These are phyloP conservation scores for Meriones psammophilus DNA, from an alignment of 2,797 vertebrate genomes.

Conservation along the genomic window DNA sequence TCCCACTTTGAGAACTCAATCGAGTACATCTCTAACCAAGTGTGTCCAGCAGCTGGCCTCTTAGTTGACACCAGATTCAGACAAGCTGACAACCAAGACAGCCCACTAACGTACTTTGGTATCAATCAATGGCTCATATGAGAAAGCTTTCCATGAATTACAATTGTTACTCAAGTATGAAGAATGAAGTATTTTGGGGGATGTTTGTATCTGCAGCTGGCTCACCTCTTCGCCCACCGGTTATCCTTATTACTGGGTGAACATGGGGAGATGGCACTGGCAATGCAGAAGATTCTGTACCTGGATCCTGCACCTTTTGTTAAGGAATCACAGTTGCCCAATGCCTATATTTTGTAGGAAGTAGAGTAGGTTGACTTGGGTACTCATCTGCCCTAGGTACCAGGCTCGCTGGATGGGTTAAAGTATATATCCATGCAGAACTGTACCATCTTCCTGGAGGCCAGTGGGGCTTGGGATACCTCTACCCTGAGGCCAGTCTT, in stretches of 20 bases:
- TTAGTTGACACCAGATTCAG: neutral
- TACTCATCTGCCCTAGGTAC: neutral
- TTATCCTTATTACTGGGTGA: neutral
- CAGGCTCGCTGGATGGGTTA: neutral
- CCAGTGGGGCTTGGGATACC: fast-evolving
- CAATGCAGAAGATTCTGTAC: neutral
- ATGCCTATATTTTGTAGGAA: neutral
- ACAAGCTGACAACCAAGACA: neutral
- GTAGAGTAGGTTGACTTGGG: fast-evolving
- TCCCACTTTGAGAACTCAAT: neutral
- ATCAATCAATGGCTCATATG: neutral
- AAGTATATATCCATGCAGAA: neutral
- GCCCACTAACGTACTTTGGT: neutral
- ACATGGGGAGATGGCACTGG: neutral
- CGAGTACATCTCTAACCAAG: neutral
- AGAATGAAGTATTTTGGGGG: neutral
- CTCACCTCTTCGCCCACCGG: neutral
- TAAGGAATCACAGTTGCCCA: neutral
- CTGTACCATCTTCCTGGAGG: neutral
- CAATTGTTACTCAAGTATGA: neutral
- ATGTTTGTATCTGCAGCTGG: neutral
- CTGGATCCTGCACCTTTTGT: neutral
- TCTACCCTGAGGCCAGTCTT: neutral
- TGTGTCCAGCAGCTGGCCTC: neutral
- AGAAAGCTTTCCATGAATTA: neutral